Percentiles rank a stretch among this genome's conserved stretches.
Conservation (phyloP, 2,113 vertebrate genomes). For the Pao palembangensis region DNA sequence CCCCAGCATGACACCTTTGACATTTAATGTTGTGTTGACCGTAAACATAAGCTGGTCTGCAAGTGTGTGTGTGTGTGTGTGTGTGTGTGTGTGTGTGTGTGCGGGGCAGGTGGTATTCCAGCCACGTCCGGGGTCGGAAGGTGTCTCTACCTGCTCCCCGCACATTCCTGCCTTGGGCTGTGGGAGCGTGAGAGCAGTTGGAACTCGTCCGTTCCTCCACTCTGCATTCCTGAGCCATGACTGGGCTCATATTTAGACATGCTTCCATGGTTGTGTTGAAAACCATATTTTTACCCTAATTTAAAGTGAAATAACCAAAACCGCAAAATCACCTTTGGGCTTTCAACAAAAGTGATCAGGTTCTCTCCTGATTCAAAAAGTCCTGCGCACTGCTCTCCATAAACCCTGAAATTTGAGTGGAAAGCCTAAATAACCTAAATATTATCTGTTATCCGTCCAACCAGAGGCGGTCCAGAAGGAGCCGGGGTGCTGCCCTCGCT, state of each 20-base stretch:
- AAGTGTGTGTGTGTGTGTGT: background rate
- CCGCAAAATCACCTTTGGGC: background rate
- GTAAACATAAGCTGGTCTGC: conserved; percentile 5
- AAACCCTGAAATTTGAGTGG: too few relatives aligned
- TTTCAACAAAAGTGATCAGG: too few relatives aligned
- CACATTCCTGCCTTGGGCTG: conserved; percentile 59
- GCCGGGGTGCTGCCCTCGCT: too few relatives aligned
- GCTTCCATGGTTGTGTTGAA: conserved; percentile 4
- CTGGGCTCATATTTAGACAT: conserved; percentile 15
- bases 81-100: background rate
- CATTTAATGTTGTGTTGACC: conserved; percentile 13
- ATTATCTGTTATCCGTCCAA: too few relatives aligned
- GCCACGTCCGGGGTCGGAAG: conserved; percentile 6
- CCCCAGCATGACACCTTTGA: conserved; percentile 1
- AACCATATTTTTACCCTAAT: background rate
- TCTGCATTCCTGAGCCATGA: conserved; percentile 66
- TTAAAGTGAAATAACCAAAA: too few relatives aligned
- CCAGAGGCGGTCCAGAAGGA: too few relatives aligned
- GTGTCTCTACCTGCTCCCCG: conserved; percentile 56
- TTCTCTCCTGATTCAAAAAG: too few relatives aligned
- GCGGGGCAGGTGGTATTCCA: conserved; percentile 3
- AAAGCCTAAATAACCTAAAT: too few relatives aligned
- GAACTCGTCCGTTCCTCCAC: conserved; percentile 54
- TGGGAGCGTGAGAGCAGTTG: conserved; percentile 54
- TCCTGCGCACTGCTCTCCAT: too few relatives aligned